Conservation (phyloP, 2,888 invertebrate genomes). For the Lasius fuliginosus region DNA sequence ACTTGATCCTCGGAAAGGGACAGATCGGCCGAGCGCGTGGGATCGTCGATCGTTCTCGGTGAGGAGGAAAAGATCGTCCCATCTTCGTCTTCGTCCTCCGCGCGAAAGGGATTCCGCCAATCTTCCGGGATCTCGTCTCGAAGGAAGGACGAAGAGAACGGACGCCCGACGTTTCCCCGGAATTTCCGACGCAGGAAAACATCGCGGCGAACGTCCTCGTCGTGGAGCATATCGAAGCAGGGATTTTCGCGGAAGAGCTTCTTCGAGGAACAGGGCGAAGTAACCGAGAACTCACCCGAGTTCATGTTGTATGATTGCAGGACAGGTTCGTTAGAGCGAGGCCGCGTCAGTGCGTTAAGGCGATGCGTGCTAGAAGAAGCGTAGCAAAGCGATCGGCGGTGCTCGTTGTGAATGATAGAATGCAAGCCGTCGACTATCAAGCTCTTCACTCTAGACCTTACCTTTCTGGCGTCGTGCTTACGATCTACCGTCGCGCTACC, state of each 20-base stretch:
- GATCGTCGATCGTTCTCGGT: not conserved
- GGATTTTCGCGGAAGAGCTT: not conserved
- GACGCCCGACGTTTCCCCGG: not conserved
- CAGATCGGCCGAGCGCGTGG: not conserved
- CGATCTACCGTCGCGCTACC: conserved; percentile 63
- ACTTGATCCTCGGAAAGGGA: not conserved
- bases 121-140: not conserved
- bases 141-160: not conserved
- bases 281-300: not conserved
- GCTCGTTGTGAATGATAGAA: conserved; percentile 69
- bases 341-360: conserved; percentile 19
- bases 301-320: conserved; percentile 25
- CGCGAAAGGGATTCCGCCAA: not conserved
- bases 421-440: conserved; percentile 80
- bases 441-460: conserved; percentile 84
- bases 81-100: not conserved
- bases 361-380: conserved; percentile 72
- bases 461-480: conserved; percentile 80
- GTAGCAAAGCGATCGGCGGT: conserved; percentile 71
- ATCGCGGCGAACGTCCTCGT: conserved; percentile 39
- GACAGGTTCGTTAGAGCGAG: conserved; percentile 42
- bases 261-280: not conserved
- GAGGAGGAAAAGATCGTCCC: not conserved
- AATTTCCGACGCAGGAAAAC: not conserved
- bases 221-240: not conserved